phyloP scores from a whole-genome alignment of 2,888 invertebrate genomes.

The Epinotia brunnichana region DNA sequence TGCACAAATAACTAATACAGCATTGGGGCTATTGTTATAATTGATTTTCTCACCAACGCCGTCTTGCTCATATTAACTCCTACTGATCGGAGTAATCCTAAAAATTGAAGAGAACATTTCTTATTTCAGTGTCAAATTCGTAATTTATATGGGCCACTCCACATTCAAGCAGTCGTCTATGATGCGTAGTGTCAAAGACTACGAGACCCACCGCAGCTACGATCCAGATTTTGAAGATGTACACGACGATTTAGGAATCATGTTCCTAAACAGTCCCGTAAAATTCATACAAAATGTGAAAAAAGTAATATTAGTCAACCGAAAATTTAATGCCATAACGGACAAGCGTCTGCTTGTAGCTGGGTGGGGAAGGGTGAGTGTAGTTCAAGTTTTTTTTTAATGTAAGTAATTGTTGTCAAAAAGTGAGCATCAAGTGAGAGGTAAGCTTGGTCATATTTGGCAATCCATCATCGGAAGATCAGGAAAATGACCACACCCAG shows the following conservation, averaged over 20 bases:
- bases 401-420: neutral
- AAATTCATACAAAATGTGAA: neutral
- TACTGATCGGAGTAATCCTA: no score
- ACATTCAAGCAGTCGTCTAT: neutral
- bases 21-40: no score
- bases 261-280: slow-evolving; percentile 2
- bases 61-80: no score
- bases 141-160: slow-evolving; percentile 18
- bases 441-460: no score
- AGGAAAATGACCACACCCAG: no score
- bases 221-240: neutral
- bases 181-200: neutral
- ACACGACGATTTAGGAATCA: neutral
- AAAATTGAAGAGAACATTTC: neutral
- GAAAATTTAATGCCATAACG: neutral
- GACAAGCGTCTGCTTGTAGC: neutral
- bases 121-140: neutral
- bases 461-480: no score
- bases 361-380: slow-evolving; percentile 16
- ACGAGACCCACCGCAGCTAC: neutral
- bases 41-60: no score
- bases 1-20: no score
- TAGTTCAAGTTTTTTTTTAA: neutral
- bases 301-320: slow-evolving; percentile 1
- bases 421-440: no score